Conservation (phyloP, 2,888 invertebrate species). For the Drosophila lutescens region DNA sequence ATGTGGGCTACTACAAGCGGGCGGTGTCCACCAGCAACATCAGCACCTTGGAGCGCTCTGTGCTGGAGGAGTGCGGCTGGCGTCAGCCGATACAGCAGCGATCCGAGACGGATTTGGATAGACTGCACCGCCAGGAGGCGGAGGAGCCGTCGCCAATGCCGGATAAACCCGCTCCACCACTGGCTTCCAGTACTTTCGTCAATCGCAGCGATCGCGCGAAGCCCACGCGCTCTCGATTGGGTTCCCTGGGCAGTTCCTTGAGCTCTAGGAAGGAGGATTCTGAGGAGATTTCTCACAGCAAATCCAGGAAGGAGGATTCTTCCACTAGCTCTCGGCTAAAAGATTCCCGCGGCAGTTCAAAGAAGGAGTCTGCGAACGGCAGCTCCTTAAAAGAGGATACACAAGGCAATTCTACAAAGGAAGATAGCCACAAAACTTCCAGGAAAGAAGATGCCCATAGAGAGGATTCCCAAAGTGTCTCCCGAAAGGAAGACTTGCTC, state of each 20-base stretch:
- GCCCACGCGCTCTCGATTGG: background rate
- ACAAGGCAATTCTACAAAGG: background rate
- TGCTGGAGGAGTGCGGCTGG: slow-evolving; percentile 70
- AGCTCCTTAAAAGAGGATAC: background rate
- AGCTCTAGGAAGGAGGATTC: background rate
- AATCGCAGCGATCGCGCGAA: slow-evolving; percentile 43
- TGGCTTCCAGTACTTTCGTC: slow-evolving; percentile 79
- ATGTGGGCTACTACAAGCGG: slow-evolving; percentile 90
- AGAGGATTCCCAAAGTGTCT: too few species aligned
- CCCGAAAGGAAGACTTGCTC: background rate
- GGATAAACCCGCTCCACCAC: slow-evolving; percentile 48
- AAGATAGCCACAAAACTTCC: background rate
- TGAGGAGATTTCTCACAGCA: background rate
- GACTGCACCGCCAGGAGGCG: slow-evolving; percentile 44
- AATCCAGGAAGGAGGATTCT: slow-evolving; percentile 1
- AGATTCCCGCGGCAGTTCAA: background rate
- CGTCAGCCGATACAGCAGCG: slow-evolving; percentile 43
- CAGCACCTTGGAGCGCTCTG: slow-evolving; percentile 81
- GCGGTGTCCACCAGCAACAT: slow-evolving; percentile 85
- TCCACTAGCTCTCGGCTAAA: background rate
- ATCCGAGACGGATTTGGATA: slow-evolving; percentile 66
- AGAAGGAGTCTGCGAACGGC: background rate
- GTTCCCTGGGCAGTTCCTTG: background rate
- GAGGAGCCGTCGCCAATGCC: background rate
- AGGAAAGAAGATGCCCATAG: background rate